These are phyloP conservation scores for Solenopsis invicta DNA, from an alignment of 1,140 invertebrate genomes.

Conservation along the genomic window DNA sequence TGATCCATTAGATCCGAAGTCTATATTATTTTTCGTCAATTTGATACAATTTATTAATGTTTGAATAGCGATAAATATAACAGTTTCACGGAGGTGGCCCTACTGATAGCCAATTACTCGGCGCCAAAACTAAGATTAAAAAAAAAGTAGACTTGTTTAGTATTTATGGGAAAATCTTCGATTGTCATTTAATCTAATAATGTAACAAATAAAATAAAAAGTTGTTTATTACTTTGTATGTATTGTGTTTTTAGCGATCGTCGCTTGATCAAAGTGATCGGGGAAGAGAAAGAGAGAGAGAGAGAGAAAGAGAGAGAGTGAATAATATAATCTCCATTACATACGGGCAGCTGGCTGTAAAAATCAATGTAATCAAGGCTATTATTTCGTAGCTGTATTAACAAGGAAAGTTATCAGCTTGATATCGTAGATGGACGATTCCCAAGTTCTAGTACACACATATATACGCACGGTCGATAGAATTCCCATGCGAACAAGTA, in stretches of 20 bases:
- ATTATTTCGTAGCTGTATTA: slow-evolving; percentile 26
- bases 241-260: background rate
- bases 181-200: slow-evolving; percentile 45
- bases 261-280: background rate
- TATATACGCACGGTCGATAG: background rate
- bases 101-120: no score
- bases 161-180: no score
- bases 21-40: background rate
- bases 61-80: background rate
- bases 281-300: no score
- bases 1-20: background rate
- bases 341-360: background rate
- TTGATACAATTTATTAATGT: background rate
- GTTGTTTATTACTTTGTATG: background rate
- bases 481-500: background rate
- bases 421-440: background rate
- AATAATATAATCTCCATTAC: background rate
- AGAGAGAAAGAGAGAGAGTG: no score
- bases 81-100: background rate
- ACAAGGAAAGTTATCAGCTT: slow-evolving; percentile 1
- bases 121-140: no score
- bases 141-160: no score
- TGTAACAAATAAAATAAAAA: background rate
- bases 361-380: background rate
- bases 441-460: background rate